Conservation (phyloP, 1,140 invertebrate genomes). For the Trinorchestia longiramus region DNA sequence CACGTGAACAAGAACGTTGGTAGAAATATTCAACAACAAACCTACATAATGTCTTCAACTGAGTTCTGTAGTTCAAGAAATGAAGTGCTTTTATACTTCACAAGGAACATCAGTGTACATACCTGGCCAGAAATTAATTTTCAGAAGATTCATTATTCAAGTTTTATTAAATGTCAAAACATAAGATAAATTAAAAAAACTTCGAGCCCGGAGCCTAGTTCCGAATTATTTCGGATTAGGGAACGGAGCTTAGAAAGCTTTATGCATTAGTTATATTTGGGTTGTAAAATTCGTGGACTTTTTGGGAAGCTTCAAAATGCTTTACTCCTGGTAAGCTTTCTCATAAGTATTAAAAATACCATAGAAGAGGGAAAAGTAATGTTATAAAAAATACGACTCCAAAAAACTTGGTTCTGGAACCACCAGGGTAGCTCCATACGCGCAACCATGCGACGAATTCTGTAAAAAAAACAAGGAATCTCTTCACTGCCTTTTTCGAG, state of each 20-base stretch:
- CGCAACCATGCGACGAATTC: neutral
- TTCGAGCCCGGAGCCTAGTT: neutral
- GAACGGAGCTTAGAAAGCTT: neutral
- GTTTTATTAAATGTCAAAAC: neutral
- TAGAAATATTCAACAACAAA: no score
- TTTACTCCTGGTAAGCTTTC: neutral
- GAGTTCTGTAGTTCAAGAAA: no score
- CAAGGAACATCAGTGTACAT: neutral
- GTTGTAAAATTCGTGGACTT: neutral
- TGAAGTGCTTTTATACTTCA: no score
- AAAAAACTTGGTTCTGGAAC: neutral
- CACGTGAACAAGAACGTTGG: no score
- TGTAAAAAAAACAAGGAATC: neutral
- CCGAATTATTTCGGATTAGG: neutral
- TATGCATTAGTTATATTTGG: neutral
- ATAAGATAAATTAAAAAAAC: neutral
- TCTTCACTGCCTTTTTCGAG: neutral
- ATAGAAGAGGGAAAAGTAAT: neutral
- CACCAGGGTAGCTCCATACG: neutral
- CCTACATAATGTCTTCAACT: no score
- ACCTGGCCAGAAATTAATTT: neutral
- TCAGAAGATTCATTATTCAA: neutral
- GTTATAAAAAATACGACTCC: neutral
- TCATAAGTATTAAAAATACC: neutral
- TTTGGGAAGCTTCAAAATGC: neutral